Conservation (phyloP, 1,140 invertebrate genomes). For the Aphelinus atriplicis region DNA sequence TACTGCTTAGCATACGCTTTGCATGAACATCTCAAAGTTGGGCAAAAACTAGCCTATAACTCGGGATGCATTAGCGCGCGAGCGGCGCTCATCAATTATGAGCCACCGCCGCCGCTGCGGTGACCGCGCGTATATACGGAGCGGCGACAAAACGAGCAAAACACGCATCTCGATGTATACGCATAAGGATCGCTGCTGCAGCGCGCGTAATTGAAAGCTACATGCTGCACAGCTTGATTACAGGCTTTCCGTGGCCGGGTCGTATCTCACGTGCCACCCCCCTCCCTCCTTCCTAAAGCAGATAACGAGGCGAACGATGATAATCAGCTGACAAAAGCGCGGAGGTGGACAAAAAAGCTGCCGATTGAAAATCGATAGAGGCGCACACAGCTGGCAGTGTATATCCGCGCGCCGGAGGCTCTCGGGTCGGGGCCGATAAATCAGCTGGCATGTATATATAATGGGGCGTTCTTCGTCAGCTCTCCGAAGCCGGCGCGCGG, state of each 20-base stretch:
- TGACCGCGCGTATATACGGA: too few species aligned
- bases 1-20: too few species aligned
- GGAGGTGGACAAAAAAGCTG: neutral
- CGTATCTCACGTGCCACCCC: neutral
- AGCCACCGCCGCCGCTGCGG: too few species aligned
- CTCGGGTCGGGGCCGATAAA: neutral
- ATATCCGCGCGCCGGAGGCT: too few species aligned
- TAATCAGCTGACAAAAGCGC: constrained; percentile 10
- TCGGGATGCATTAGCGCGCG: neutral
- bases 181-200: neutral
- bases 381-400: too few species aligned
- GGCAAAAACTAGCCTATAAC: too few species aligned
- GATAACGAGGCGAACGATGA: neutral
- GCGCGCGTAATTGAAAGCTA: constrained; percentile 23
- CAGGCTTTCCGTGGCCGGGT: neutral
- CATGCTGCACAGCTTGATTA: constrained; percentile 13
- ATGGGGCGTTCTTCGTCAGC: too few species aligned
- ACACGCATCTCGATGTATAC: too few species aligned
- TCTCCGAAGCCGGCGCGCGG: too few species aligned
- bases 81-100: neutral
- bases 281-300: too few species aligned
- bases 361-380: neutral
- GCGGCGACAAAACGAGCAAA: too few species aligned
- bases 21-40: too few species aligned
- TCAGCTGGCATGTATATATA: neutral